phyloP scores from a whole-genome alignment of 2,888 invertebrate genomes.

The Drymonia ruficornis region DNA sequence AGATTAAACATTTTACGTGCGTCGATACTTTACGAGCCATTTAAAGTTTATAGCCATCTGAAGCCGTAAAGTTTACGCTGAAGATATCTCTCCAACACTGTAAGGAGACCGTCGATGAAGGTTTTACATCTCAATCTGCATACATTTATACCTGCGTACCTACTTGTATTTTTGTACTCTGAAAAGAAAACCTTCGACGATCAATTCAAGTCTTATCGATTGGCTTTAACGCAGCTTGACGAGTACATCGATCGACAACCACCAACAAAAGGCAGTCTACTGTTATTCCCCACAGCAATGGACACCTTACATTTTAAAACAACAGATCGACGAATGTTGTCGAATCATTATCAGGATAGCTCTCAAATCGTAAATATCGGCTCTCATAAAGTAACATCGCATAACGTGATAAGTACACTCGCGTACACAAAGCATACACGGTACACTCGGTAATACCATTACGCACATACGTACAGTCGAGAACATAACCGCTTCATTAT shows the following conservation, averaged over 20 bases:
- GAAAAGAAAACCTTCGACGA: too few relatives aligned
- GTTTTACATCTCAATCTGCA: conserved; percentile 1
- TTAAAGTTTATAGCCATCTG: conserved; percentile 26
- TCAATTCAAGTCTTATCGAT: too few relatives aligned
- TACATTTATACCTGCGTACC: not conserved
- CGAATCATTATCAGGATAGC: not conserved
- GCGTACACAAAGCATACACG: not conserved
- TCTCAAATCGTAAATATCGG: not conserved
- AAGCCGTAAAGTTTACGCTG: conserved; percentile 24
- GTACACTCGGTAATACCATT: conserved; percentile 1
- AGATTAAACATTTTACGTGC: conserved; percentile 32
- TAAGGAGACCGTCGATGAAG: conserved; percentile 10
- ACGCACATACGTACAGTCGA: conserved; percentile 7
- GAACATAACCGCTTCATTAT: conserved; percentile 44
- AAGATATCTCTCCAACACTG: conserved; percentile 16
- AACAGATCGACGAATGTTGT: not conserved
- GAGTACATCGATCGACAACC: too few relatives aligned
- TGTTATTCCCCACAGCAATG: too few relatives aligned
- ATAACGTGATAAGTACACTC: conserved; percentile 2
- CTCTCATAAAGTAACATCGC: not conserved
- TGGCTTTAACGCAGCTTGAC: too few relatives aligned
- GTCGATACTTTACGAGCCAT: conserved; percentile 32
- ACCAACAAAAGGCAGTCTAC: too few relatives aligned
- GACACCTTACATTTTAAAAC: too few relatives aligned
- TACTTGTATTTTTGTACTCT: not conserved